Base-by-base conservation (phyloP, 53 echinoderm and acorn worm genomes). In the Arbacia lixula region DNA sequence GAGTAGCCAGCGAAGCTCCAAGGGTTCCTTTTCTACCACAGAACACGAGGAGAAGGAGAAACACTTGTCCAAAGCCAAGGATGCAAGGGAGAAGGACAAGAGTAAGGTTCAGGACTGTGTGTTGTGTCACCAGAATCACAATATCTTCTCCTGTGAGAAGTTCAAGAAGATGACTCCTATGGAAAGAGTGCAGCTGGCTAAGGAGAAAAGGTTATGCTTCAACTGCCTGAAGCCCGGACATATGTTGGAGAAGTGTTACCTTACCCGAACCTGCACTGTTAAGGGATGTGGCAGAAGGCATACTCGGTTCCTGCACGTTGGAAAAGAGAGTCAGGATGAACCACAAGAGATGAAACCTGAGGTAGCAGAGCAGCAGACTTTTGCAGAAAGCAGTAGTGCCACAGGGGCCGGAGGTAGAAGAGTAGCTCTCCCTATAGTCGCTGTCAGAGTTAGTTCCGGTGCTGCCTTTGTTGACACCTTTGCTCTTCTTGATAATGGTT, bases 341-440 rank as follows among this genome's bases (percentile, higher is more conserved):
- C 6, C 63, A 62, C n/a, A 14, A 31, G 63, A n/a, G n/a, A 62
- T 5, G 32, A 62, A 12, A 6, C 33, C 31, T 31, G 1, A 32
- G 0, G 5, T 1, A 32, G 19, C 16, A 9, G 32, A 10, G 63
- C 63, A 62, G 33, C 30, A 34, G 34, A 34, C 17, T 35, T 12
- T 1, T 16, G 30, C 30, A 34, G 63, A 14, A 33, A 31, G 20
- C 19, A 65, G 65, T 36, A 35, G 36, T 65, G 20, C 36, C 36
- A 65, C 65, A 65, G 65, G 65, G 65, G 65, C 35, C 65, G 65
- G 65, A 17, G 34, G 36, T 11, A 33, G 5, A 22, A 65, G 65
- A 34, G 65, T 65, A n/a, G 76, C 76, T 36, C 76, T 76, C 36
- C 76, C 76, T 51, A 76, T 76, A 5, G 53, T 75, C 30, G 76